Evolutionary conservation across 2,888 invertebrate species (phyloP).

Genomic region (Calephelis perditalis): DNA sequence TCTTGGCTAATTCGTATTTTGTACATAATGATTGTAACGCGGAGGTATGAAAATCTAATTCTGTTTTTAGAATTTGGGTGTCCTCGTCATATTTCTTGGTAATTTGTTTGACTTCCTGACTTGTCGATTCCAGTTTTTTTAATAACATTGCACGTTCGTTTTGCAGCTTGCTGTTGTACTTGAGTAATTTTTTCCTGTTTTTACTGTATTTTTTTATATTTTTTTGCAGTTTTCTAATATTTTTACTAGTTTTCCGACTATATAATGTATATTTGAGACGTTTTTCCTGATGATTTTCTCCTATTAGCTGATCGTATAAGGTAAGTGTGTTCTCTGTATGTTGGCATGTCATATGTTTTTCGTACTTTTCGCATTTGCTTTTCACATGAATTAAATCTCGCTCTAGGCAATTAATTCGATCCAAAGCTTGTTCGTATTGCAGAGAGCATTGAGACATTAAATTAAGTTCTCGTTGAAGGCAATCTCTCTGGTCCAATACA

Average conservation of each 20-base stretch:
- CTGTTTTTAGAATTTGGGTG: not conserved
- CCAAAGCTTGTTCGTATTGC: not conserved
- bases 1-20: not conserved
- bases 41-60: no score
- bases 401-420: not conserved
- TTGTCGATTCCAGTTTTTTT: not conserved
- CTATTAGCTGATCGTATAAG: not conserved
- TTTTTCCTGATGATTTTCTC: not conserved
- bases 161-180: not conserved
- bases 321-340: not conserved
- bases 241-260: not conserved
- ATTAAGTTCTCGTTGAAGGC: not conserved
- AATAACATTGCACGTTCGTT: not conserved
- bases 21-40: no score
- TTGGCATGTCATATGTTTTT: not conserved
- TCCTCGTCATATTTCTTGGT: not conserved
- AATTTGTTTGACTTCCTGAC: not conserved
- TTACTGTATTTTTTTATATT: not conserved
- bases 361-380: not conserved
- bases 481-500: constrained; percentile 1
- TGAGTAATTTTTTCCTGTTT: not conserved
- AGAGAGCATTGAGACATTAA: not conserved
- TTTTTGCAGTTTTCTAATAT: not conserved
- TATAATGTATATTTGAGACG: no score
- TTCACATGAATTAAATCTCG: not conserved